Base-by-base conservation (phyloP, 2,797 vertebrate species). In the Acipenser transmontanus region DNA sequence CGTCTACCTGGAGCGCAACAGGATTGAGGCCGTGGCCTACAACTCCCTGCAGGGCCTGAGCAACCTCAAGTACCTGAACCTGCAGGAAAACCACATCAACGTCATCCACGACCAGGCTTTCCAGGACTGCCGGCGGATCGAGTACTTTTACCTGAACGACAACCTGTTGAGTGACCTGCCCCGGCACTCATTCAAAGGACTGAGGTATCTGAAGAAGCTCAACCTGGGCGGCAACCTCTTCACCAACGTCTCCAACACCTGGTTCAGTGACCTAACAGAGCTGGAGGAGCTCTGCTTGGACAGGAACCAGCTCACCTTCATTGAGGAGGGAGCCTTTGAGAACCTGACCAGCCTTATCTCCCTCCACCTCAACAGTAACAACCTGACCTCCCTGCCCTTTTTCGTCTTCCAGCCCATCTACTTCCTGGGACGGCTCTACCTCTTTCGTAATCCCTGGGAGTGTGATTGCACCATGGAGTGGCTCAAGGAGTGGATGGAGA, bases 371-470 rank as follows among this genome's bases (percentile, higher is more conserved):
- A 99, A 99, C 75, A 89, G 94, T 85, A 99, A 99, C 85, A 94
- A 91, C 76, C 87, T 99, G 72, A 93, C 89, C 0, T 77, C 80
- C 0, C 84, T 99, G 8, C 90, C 95, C 52, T 92, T 98, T 76
- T 85, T 93, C 0, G 91, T 95, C 56, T 98, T 99, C 79, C 93
- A 93, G 81, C 97, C 95, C 0, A 84, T 97, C 73, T 97, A 95
- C 81, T 94, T 98, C 76, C 85, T 99, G 65, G 95, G 92, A 0
- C 92, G 81, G 47, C 91, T 99, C 20, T 99, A 92, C 77, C 89
- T 99, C 70, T 99, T 99, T 80, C 89, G 85, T 61, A 99, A 99
- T 80, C 97, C 95, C 0, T 99, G 97, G 97, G 91, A 86, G 63
- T 99, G 97, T 0, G 92, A 93, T 85, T 99, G 97, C 69, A 80